A percentile compares a stretch with the other conserved stretches of the same genome.
These are phyloP conservation scores for human (Homo sapiens) DNA, from an alignment of 2,113 vertebrate species.

Conservation along the genomic window DNA sequence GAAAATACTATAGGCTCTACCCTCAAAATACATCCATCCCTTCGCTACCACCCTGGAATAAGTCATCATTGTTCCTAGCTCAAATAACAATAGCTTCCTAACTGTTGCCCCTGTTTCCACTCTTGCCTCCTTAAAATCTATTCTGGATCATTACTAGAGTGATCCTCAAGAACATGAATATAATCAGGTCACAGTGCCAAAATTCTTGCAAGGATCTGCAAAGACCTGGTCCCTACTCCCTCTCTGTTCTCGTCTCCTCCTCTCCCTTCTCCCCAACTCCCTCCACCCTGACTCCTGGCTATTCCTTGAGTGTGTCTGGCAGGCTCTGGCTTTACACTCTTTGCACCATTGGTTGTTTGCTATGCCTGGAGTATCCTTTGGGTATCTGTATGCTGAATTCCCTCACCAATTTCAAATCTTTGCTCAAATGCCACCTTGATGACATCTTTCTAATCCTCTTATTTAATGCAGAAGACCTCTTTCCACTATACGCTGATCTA, in stretches of 20 bases:
- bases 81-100: not conserved
- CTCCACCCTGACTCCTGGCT: not conserved
- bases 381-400: not conserved
- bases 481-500: not conserved
- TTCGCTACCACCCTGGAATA: not conserved
- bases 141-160: not conserved
- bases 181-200: not conserved
- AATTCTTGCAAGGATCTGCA: not conserved
- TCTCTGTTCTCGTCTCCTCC: not conserved
- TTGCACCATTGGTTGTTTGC: not conserved
- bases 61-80: no score
- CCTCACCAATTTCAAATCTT: not conserved
- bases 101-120: accelerated
- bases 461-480: not conserved
- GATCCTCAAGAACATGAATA: not conserved
- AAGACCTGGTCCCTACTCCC: no score
- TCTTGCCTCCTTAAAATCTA: not conserved
- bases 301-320: not conserved
- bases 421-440: not conserved
- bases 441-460: not conserved
- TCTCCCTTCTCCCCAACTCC: not conserved
- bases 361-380: not conserved
- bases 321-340: not conserved
- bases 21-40: not conserved
- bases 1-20: not conserved